phyloP scores from a whole-genome alignment of 2,888 invertebrate genomes.

The Eupithecia exiguata region DNA sequence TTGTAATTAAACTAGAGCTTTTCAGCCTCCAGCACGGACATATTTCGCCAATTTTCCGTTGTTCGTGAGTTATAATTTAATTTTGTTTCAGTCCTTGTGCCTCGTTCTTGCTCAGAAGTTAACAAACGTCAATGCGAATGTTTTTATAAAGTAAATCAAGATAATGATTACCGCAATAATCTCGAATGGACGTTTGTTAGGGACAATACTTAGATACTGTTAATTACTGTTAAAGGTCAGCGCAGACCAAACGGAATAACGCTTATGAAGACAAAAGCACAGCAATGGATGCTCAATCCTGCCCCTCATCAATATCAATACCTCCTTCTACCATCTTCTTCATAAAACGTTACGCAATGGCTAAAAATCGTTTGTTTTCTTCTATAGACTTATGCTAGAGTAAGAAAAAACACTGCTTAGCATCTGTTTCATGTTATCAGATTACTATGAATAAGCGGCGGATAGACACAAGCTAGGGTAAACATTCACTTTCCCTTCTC shows the following conservation, averaged over 20 bases:
- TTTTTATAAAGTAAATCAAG: background rate
- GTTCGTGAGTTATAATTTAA: background rate
- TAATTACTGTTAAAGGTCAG: background rate
- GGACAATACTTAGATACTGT: background rate
- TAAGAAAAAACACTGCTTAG: too few species aligned
- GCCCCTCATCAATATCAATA: too few species aligned
- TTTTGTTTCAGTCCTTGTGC: background rate
- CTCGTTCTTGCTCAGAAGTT: background rate
- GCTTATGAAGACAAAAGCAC: background rate
- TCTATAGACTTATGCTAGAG: too few species aligned
- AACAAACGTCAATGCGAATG: constrained; percentile 4
- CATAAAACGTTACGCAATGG: too few species aligned
- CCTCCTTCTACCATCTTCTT: too few species aligned
- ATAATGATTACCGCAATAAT: background rate
- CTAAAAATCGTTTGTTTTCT: too few species aligned
- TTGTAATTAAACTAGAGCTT: background rate
- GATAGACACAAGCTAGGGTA: too few species aligned
- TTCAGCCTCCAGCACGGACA: background rate
- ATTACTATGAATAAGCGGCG: too few species aligned
- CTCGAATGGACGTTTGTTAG: constrained; percentile 5
- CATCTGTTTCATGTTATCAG: too few species aligned
- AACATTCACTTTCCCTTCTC: too few species aligned
- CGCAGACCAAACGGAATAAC: background rate
- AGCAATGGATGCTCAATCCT: too few species aligned
- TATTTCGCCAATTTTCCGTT: background rate